Evolutionary conservation across 2,797 vertebrate genomes (phyloP), one percentile per base, ranked within the genome.

Genomic region (Apodemus agrarius): DNA sequence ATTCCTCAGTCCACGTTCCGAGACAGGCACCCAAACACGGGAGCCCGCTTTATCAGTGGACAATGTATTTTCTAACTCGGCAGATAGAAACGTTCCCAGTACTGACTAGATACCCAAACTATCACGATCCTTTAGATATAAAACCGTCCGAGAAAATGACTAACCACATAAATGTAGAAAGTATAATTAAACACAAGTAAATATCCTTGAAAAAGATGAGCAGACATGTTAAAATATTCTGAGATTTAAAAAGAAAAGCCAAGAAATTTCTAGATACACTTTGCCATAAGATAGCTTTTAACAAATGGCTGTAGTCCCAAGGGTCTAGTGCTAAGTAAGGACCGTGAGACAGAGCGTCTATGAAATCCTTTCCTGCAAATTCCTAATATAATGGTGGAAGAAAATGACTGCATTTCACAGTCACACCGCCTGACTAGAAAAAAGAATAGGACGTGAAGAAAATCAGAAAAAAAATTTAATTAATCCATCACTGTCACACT

Each of bases 221-320:
- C 40, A 91, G 93, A 96, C 17, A 78, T 43, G 37, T 43, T 24
- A 89, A 86, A 94, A 67, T n/a, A 89, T 91, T 83, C 57, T 31
- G 52, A 40, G 1, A 92, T 83, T 52, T 26, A 88, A 91, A 94
- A 76, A 76, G 49, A 69, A 87, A 94, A 85, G 37, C 54, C 72
- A 52, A 86, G 34, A 96, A 97, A 90, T 75, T 78, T 78, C 2
- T 82, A 93, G 83, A 74, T 29, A 37, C 80, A 24, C 79, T 78
- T 83, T 93, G 6, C 92, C 95, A 91, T n/a, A 93, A 81, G 69
- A 95, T 87, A 72, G 37, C 31, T 90, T 91, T 37, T 63, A 91
- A 90, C 67, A 24, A 96, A 89, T 79, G 69, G 80, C 37, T 88
- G 13, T 54, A 78, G 52, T 67, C 49, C 57, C 49, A 21, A 49